Evolutionary conservation across 2,888 invertebrate species (phyloP).

Genomic region (Thymelicus lineola): DNA sequence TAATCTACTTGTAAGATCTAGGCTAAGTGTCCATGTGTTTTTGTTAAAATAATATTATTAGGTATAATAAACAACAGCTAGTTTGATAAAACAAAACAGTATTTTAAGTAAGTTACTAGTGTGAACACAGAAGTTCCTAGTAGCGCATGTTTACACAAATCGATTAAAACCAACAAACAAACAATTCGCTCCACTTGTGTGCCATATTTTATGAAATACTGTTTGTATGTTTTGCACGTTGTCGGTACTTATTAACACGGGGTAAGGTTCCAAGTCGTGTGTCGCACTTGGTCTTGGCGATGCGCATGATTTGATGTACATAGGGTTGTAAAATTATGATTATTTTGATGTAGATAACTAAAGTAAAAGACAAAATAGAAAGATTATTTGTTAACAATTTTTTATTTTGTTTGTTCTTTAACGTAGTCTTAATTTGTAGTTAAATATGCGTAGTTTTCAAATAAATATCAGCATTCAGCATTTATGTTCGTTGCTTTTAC

Average conservation of each 20-base stretch:
- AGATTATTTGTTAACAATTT: no score
- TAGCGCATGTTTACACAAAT: constrained; percentile 25
- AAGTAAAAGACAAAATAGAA: not conserved
- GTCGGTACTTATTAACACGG: constrained; percentile 11
- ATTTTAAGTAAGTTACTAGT: not conserved
- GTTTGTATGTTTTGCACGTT: constrained; percentile 15
- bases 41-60: not conserved
- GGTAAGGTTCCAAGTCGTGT: constrained; percentile 21
- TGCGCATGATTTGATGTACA: not conserved
- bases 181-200: constrained; percentile 35
- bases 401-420: no score
- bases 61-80: not conserved
- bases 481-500: no score
- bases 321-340: constrained; percentile 21
- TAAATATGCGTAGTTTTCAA: no score
- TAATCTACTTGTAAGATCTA: not conserved
- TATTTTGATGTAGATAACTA: not conserved
- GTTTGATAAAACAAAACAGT: not conserved
- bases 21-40: not conserved
- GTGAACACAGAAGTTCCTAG: constrained; percentile 32
- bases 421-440: no score
- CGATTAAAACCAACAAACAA: constrained; percentile 36
- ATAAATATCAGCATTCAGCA: no score
- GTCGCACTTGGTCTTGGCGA: constrained; percentile 6
- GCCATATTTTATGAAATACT: constrained; percentile 34